Base-by-base conservation (phyloP, 2,113 vertebrate genomes). In the Dicaeum eximium region DNA sequence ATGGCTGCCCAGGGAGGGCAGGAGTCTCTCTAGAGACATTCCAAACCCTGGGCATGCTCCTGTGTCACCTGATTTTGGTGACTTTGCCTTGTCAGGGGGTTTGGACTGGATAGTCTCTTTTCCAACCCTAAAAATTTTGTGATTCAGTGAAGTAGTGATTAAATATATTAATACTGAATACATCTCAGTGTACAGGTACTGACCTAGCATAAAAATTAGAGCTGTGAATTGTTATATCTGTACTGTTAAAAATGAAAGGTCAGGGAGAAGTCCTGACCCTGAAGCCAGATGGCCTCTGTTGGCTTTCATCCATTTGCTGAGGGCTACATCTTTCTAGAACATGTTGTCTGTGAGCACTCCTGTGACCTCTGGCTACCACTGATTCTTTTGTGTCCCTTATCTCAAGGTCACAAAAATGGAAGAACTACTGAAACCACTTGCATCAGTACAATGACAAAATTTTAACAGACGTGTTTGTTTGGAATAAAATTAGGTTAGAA, bases 1-100 rank as follows among this genome's bases (percentile, higher is more conserved):
- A 16, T 7, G 10, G 42, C 37, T 73, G 12, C 27, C 23, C 37
- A 33, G 3, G 12, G 10, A 28, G 6, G 3, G 7, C 4, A 2
- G 10, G 18, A 14, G 44, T 38, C 5, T 44, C 13, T 58, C 67
- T 30, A 14, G 19, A 28, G 33, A 24, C 6, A 30, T 51, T 58
- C 44, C 8, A 73, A 66, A 30, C 8, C 10, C 23, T 15, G 23
- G 23, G 30, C 23, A 58, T 0, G 0, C 24, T 50, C 27, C 67
- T 58, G 51, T 44, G 28, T 44, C 35, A 42, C 16, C 37, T 66
- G 11, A 15, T 5, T 22, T 30, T 17, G 15, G 20, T 74, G 60
- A 30, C 69, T 28, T 31, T 74, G 45, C 33, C 28, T 30, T 30
- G 7, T 6, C 33, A 53, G 37, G 23, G 10, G 9, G 4, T 4